Evolutionary conservation across 1,140 invertebrate genomes (phyloP).

Genomic region (Diuraphis noxia): DNA sequence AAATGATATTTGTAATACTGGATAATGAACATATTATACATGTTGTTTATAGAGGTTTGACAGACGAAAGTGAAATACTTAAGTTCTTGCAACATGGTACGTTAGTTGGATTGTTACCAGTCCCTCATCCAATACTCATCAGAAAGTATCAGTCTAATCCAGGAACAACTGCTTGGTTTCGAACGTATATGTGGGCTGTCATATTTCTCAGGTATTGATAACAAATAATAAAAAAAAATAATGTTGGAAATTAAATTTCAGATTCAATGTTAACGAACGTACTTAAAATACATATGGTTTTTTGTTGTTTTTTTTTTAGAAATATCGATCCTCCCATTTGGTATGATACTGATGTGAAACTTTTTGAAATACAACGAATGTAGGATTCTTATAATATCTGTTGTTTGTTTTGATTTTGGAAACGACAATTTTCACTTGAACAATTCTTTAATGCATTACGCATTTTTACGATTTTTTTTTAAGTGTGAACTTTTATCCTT

Average conservation of each 20-base stretch:
- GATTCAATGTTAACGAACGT: background rate
- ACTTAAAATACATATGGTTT: background rate
- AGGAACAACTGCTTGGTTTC: constrained; percentile 98
- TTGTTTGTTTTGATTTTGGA: background rate
- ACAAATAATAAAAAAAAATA: background rate
- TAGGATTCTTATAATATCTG: constrained; percentile 61
- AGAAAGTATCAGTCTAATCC: constrained; percentile 98
- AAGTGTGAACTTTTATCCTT: background rate
- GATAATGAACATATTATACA: background rate
- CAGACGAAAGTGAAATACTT: constrained; percentile 98
- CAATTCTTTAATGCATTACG: background rate
- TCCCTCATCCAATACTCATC: constrained; percentile 98
- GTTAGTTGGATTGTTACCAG: constrained; percentile 93
- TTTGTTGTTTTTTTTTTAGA: constrained; percentile 66
- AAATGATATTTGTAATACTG: background rate
- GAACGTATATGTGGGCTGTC: constrained; percentile 99
- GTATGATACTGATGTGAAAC: constrained; percentile 98
- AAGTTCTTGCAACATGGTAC: constrained; percentile 99
- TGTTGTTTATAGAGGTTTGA: constrained; percentile 80
- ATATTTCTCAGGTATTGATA: constrained; percentile 86
- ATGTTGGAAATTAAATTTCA: background rate
- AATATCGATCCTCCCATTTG: constrained; percentile 99
- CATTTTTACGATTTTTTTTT: background rate
- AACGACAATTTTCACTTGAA: background rate
- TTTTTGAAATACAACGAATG: constrained; percentile 95